A percentile compares a stretch with the other conserved stretches of the same genome.
Evolutionary conservation across 2,113 vertebrate genomes (phyloP).

Genomic region (Alaudala cheleensis): DNA sequence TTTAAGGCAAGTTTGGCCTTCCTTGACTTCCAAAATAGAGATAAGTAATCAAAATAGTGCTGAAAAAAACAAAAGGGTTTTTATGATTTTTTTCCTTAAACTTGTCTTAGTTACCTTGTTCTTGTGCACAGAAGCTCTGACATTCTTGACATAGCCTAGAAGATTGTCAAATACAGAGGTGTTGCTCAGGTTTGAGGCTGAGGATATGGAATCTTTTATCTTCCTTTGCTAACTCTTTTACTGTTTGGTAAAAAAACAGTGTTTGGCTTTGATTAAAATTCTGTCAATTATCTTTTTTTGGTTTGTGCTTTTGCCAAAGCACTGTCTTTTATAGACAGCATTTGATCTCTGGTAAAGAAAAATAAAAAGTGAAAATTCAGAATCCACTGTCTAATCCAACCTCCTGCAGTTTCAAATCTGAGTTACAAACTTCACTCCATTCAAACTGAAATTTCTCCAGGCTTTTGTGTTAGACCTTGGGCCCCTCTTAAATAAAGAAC

Average conservation of each 20-base stretch:
- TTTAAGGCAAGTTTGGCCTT: not conserved
- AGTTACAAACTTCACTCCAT: not conserved
- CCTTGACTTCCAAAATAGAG: not conserved
- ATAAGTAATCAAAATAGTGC: not conserved
- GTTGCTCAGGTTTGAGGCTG: not conserved
- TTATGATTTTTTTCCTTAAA: not conserved
- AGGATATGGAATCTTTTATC: not conserved
- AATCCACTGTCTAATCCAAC: not conserved
- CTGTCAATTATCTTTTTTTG: not conserved
- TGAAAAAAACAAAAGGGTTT: not conserved
- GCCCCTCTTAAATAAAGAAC: not conserved
- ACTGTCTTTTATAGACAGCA: not conserved
- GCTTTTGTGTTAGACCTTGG: not conserved
- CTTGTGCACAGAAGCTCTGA: not conserved
- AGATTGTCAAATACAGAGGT: not conserved
- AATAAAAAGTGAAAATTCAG: not conserved
- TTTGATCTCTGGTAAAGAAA: not conserved
- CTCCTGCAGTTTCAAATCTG: not conserved
- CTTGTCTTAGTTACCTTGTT: not conserved
- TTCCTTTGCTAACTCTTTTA: not conserved
- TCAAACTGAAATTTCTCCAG: not conserved
- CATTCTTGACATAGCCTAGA: not conserved
- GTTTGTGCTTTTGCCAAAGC: not conserved
- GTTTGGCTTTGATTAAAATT: not conserved
- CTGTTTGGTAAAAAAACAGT: not conserved